Evolutionary conservation across 2,888 invertebrate genomes (phyloP), one percentile per base, ranked within the genome.

Genomic region (Norana najaformis): DNA sequence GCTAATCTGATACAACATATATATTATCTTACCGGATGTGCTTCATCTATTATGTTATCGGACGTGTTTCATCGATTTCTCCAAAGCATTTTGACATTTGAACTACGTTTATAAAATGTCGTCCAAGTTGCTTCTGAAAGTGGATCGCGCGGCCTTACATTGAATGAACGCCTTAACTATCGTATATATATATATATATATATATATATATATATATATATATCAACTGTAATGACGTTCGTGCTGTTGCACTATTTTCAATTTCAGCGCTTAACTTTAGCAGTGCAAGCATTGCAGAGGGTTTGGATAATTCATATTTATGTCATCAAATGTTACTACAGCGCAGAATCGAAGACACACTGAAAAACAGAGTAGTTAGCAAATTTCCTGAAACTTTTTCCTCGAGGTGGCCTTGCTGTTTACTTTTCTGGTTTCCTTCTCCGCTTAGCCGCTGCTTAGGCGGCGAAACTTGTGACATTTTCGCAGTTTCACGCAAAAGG

Each of bases 101-200:
- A 47, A 47, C 23, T 47, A 47, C 30, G 11, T 11, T 13, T n/a
- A n/a, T 69, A 69, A 30, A n/a, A 69, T n/a, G 3, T n/a, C n/a
- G 30, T 69, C 69, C 69, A 69, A n/a, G 69, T n/a, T 69, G n/a
- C 11, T 69, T n/a, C 11, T 30, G n/a, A 30, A n/a, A 69, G n/a
- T 30, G 11, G 13, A 69, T 69, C 30, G 69, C 30, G 69, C 13
- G 30, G 69, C 69, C 69, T 69, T 69, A 69, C 11, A 69, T n/a
- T 47, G 47, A 23, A 69, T 69, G 14, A 47, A n/a, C n/a, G 69
- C 69, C 69, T 69, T 69, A n/a, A 69, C n/a, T n/a, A 69, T 69
- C 69, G n/a, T n/a, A n/a, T n/a, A n/a, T n/a, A 69, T n/a, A 69
- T 69, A 69, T 69, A 69, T n/a, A 69, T 69, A 69, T 69, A 69